Conservation (phyloP, 2,113 vertebrate species). For the Monarcha castaneiventris region DNA sequence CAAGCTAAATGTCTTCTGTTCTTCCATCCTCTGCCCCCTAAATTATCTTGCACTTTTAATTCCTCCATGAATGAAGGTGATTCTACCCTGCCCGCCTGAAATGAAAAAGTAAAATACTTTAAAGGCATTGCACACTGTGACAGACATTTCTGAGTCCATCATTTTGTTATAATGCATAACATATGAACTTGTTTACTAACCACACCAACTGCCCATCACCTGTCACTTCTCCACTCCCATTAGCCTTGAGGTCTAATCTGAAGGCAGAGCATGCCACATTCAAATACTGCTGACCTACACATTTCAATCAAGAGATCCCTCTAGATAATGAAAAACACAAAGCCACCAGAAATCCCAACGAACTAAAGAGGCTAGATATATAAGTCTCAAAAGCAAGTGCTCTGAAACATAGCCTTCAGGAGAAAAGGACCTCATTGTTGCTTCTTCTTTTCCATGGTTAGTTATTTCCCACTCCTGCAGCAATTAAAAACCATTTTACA, state of each 20-base stretch:
- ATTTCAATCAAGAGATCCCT: neutral
- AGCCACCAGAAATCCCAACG: neutral
- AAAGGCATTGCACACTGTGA: neutral
- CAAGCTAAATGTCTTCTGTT: neutral
- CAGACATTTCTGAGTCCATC: neutral
- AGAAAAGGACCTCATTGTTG: neutral
- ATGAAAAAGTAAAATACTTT: neutral
- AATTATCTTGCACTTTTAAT: neutral
- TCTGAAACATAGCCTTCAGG: neutral
- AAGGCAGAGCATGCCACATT: neutral
- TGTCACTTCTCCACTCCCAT: neutral
- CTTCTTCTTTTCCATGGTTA: neutral
- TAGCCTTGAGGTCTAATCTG: neutral
- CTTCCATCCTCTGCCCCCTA: neutral
- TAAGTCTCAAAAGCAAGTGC: neutral
- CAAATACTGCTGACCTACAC: neutral
- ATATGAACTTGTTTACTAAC: neutral
- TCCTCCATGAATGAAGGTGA: neutral
- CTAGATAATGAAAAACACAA: neutral
- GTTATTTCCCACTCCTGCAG: neutral
- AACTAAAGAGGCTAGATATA: neutral
- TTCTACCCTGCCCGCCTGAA: neutral
- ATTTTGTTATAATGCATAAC: neutral
- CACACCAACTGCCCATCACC: neutral
- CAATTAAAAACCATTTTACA: neutral